phyloP scores from a whole-genome alignment of 2,797 vertebrate species.

The Neosilurus hyrtlii region DNA sequence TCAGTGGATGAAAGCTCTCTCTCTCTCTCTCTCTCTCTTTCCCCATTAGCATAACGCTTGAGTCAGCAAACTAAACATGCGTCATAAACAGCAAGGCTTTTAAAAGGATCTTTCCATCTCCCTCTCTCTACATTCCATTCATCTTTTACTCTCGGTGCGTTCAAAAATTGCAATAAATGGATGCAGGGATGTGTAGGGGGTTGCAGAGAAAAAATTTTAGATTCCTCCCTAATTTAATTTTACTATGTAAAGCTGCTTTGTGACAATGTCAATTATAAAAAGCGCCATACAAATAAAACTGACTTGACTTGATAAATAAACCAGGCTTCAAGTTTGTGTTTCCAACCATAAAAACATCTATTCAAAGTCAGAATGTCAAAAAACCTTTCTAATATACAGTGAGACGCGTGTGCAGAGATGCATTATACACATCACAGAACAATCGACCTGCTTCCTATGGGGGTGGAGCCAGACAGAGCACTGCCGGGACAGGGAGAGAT shows the following conservation, averaged over 20 bases:
- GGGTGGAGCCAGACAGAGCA: no score
- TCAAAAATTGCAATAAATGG: conserved; percentile 4
- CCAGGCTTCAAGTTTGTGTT: neutral
- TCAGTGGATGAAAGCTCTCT: no score
- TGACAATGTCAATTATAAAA: no score
- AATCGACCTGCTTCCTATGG: conserved; percentile 16
- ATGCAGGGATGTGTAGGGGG: no score
- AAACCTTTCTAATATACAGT: neutral
- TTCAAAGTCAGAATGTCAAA: neutral
- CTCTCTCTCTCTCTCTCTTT: no score
- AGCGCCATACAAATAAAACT: no score
- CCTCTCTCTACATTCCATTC: conserved; percentile 17
- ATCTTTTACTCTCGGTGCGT: neutral
- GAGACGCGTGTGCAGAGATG: conserved; percentile 8
- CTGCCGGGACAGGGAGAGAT: neutral
- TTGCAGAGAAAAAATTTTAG: no score
- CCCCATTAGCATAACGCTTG: conserved; percentile 40
- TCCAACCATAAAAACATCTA: neutral
- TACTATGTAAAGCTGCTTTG: no score
- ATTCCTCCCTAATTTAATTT: no score
- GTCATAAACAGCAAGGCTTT: conserved; percentile 15
- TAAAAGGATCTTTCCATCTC: conserved; percentile 6
- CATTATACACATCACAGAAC: conserved; percentile 35
- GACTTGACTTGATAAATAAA: conserved; percentile 3
- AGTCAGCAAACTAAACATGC: conserved; percentile 40